Percentiles rank a stretch among this genome's conserved stretches.
phyloP scores from a whole-genome alignment of 1,140 invertebrate species.

The Stratiolaelaps scimitus region DNA sequence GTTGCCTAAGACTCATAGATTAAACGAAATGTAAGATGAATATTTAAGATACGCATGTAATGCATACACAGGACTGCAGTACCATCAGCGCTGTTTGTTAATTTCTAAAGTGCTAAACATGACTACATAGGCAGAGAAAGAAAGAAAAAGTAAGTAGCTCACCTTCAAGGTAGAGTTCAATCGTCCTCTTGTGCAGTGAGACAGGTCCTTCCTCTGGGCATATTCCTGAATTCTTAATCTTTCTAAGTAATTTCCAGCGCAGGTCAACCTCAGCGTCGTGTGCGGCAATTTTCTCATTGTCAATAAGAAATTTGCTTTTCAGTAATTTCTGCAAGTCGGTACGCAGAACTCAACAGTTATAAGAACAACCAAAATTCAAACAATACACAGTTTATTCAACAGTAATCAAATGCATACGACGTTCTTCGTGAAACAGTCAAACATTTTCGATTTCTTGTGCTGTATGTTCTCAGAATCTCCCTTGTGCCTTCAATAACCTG shows the following conservation, averaged over 20 bases:
- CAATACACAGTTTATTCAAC: too few relatives aligned
- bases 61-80: not conserved
- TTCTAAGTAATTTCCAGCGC: not conserved
- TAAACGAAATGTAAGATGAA: too few relatives aligned
- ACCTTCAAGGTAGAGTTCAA: conserved; percentile 8
- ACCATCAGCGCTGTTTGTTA: not conserved
- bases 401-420: too few relatives aligned
- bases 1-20: too few relatives aligned
- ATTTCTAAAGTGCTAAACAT: not conserved
- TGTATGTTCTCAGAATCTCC: too few relatives aligned
- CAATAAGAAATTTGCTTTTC: not conserved
- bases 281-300: not conserved
- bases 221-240: not conserved
- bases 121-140: not conserved
- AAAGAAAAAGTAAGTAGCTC: not conserved
- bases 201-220: conserved; percentile 9
- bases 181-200: not conserved
- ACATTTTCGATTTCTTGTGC: too few relatives aligned
- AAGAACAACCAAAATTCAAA: too few relatives aligned
- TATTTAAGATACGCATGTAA: too few relatives aligned
- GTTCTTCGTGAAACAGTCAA: too few relatives aligned
- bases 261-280: not conserved
- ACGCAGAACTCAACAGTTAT: not conserved
- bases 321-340: not conserved
- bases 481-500: too few relatives aligned